These are phyloP conservation scores for Polyergus mexicanus DNA, from an alignment of 1,140 invertebrate genomes.

Conservation along the genomic window DNA sequence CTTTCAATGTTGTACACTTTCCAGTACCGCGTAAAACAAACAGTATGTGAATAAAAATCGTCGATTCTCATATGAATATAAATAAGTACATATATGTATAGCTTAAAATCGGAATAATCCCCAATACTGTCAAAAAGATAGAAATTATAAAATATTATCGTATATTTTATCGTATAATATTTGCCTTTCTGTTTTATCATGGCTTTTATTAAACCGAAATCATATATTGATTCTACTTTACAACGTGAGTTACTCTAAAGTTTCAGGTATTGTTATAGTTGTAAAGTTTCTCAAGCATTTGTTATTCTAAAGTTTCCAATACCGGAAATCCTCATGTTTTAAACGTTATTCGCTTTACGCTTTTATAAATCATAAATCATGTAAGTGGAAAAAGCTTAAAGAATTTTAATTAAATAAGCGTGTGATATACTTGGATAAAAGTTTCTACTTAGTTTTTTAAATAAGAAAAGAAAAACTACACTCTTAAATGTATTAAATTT, in stretches of 20 bases:
- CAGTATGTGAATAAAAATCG: not conserved
- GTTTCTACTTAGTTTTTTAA: not conserved
- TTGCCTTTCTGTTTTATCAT: not conserved
- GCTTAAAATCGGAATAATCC: not conserved
- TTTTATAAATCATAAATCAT: not conserved
- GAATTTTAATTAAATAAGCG: not conserved
- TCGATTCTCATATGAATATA: not conserved
- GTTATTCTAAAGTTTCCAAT: slow-evolving; percentile 24
- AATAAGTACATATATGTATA: not conserved
- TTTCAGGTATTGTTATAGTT: slow-evolving; percentile 16
- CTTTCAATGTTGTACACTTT: not conserved
- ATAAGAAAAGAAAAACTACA: not conserved
- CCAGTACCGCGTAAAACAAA: not conserved
- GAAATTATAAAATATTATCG: not conserved
- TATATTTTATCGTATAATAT: not conserved
- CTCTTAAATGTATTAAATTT: no score
- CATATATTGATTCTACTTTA: not conserved
- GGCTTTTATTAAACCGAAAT: not conserved
- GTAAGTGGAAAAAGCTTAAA: not conserved
- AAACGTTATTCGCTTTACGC: not conserved
- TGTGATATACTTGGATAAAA: not conserved
- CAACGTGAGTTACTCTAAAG: not conserved
- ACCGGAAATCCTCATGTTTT: not conserved
- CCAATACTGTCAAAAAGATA: not conserved
- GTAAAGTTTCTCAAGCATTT: slow-evolving; percentile 26